These are phyloP conservation scores for Rhizoglyphus robini DNA, from an alignment of 1,140 invertebrate species.

Conservation along the genomic window DNA sequence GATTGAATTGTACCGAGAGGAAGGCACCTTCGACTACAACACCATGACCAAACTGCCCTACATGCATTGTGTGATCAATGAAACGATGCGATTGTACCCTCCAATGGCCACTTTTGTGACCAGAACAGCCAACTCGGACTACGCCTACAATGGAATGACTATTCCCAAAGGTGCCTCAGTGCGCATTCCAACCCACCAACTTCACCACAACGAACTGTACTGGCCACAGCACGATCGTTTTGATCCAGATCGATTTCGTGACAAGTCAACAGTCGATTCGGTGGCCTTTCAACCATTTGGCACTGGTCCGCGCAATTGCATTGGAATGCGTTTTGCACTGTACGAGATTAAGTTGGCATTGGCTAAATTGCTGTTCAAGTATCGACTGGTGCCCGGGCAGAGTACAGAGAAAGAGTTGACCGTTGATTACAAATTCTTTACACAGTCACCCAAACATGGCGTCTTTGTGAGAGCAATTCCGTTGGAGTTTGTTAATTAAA, in stretches of 20 bases:
- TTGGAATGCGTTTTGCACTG: constrained; percentile 31
- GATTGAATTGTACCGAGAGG: constrained; percentile 10
- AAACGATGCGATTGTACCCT: constrained; percentile 33
- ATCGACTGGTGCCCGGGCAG: constrained; percentile 15
- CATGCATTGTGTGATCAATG: constrained; percentile 35
- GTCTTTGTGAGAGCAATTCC: constrained; percentile 26
- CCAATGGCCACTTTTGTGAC: constrained; percentile 32
- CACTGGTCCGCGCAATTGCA: constrained; percentile 16
- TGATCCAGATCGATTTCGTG: constrained; percentile 32
- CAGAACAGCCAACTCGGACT: constrained; percentile 23
- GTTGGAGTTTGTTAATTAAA: no score
- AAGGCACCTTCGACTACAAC: constrained; percentile 25
- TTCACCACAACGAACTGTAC: constrained; percentile 34
- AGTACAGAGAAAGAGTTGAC: constrained; percentile 13
- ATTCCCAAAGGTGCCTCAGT: constrained; percentile 33
- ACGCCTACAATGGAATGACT: constrained; percentile 32
- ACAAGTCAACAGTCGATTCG: background rate
- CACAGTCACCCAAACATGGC: constrained; percentile 27
- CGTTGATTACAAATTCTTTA: constrained; percentile 23
- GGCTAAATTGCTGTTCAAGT: constrained; percentile 20
- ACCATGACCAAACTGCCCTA: constrained; percentile 30
- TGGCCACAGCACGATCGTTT: constrained; percentile 36
- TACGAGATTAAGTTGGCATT: constrained; percentile 23
- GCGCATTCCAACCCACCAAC: constrained; percentile 30
- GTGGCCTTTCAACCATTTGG: constrained; percentile 21